Base-by-base conservation (phyloP, 2,888 invertebrate genomes). In the Tetheella fluctuosa region DNA sequence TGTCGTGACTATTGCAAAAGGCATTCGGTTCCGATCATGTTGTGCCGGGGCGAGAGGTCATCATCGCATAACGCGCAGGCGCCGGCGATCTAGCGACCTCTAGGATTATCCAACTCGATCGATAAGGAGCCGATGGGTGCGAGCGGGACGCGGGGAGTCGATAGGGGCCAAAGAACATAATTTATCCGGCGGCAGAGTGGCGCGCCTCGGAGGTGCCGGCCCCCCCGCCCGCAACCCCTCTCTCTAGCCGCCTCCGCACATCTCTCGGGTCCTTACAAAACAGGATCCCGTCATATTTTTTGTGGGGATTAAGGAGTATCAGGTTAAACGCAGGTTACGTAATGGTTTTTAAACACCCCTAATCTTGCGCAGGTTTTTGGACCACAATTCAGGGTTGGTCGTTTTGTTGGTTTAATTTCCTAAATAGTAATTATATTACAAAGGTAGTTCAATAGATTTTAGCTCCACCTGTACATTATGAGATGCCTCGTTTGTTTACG, bases 121-220 rank as follows among this genome's bases (percentile, higher is more conserved):
- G 90, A 91, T 89, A 90, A 87, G 83, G 81, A 76, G 77, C 80
- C 69, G 71, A 69, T 74, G 72, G 77, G 77, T 37, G 65, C 57
- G 72, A 59, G 73, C 65, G 74, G 73, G 73, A 70, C 69, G 79
- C 70, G 79, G 70, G 78, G 74, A 69, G 67, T 63, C 67, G 81
- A 79, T 83, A 62, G 75, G 80, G 76, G 74, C 85, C 83, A 80
- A 83, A 84, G 87, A 84, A 81, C 84, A 85, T 91, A 91, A 91
- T 91, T 88, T 90, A 91, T 91, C 90, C 91, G 91, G 92, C 92
- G 91, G 91, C 91, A 88, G 87, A 73, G 89, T 89, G 92, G 90
- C 91, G 91, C 90, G 90, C 80, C 89, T 83, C 77, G 77, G 80
- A 88, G 88, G 88, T 88, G 88, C 88, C 86, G 80, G 76, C 71